These are phyloP conservation scores for Myiothlypis coronata DNA, from an alignment of 2,797 vertebrate species.

Conservation along the genomic window DNA sequence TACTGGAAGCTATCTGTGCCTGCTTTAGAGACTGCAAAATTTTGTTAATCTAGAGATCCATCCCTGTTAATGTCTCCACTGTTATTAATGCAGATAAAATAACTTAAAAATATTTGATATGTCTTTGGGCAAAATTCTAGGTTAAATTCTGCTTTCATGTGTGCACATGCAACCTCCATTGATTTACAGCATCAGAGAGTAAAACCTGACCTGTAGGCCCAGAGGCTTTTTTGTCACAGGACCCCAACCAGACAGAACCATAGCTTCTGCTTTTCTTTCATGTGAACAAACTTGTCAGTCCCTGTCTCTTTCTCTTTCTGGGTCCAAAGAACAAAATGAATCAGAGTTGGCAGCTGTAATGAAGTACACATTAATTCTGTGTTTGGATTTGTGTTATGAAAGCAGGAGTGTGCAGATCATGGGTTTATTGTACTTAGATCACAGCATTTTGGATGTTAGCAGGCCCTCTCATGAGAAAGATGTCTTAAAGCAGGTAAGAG, in stretches of 20 bases:
- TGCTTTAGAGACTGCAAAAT: background rate
- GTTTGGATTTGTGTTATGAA: constrained; percentile 30
- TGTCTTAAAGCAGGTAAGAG: background rate
- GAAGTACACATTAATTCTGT: constrained; percentile 8
- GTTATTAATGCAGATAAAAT: background rate
- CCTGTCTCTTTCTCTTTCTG: background rate
- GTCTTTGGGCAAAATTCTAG: background rate
- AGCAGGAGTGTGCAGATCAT: background rate
- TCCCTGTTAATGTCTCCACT: background rate
- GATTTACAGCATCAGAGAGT: background rate
- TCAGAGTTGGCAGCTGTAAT: constrained; percentile 22
- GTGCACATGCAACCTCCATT: background rate
- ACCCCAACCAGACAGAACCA: background rate
- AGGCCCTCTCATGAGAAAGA: background rate
- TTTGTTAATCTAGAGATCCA: background rate
- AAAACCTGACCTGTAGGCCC: background rate
- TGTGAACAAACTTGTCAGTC: constrained; percentile 2
- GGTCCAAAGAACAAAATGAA: constrained; percentile 32
- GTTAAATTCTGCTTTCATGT: background rate
- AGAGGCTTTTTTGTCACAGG: background rate
- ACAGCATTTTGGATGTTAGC: background rate
- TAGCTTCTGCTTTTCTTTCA: constrained; percentile 11
- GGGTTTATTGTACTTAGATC: background rate
- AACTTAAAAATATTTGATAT: rapidly evolving
- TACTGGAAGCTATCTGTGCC: background rate